Percentiles rank a stretch among this genome's conserved stretches.
Evolutionary conservation across 1,140 invertebrate genomes (phyloP).

Genomic region (Maconellicoccus hirsutus): DNA sequence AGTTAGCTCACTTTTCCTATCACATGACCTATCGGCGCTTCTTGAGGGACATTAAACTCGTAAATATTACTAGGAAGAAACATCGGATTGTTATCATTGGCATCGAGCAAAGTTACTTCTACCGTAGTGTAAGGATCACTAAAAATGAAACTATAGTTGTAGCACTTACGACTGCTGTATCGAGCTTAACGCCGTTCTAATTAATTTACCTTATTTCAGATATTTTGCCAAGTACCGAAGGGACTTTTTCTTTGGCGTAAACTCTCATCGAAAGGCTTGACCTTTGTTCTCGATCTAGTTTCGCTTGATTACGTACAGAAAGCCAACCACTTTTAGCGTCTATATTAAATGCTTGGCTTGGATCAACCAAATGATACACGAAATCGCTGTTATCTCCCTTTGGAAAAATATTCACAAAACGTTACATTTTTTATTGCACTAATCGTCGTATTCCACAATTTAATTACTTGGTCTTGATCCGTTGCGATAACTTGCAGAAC

Average conservation of each 20-base stretch:
- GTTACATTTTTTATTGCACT: too few species aligned
- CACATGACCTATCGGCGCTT: constrained; percentile 50
- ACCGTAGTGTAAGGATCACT: constrained; percentile 54
- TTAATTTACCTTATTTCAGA: neutral
- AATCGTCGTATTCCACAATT: neutral
- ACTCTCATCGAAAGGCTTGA: constrained; percentile 56
- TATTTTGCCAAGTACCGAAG: constrained; percentile 38
- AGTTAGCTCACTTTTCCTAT: constrained; percentile 46
- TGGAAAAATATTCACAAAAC: too few species aligned
- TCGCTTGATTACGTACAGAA: constrained; percentile 63
- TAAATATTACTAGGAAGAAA: constrained; percentile 73
- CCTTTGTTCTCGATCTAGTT: constrained; percentile 64
- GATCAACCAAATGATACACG: constrained; percentile 61
- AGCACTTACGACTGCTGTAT: neutral
- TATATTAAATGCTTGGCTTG: constrained; percentile 61
- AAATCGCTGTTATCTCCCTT: constrained; percentile 71
- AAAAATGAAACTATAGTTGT: constrained; percentile 27
- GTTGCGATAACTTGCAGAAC: constrained; percentile 67
- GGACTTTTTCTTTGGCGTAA: constrained; percentile 57
- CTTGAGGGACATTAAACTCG: constrained; percentile 55
- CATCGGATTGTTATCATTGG: constrained; percentile 75
- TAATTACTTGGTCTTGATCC: constrained; percentile 53
- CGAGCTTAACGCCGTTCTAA: neutral
- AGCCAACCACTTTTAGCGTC: constrained; percentile 70
- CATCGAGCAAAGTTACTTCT: constrained; percentile 67